Conservation (phyloP, 2,888 invertebrate genomes). For the Cephonodes hylas region DNA sequence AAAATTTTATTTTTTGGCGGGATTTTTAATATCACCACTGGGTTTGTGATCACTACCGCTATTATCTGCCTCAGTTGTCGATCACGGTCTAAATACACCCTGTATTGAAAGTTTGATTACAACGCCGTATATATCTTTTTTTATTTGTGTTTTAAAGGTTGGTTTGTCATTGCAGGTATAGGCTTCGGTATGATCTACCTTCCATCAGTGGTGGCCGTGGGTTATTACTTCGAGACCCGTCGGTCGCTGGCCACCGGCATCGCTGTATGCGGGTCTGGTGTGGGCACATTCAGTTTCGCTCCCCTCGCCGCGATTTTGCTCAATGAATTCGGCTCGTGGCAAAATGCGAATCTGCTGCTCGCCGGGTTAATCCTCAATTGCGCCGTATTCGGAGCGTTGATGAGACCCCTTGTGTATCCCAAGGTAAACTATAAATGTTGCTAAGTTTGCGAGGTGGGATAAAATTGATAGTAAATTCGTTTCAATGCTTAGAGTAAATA, state of each 20-base stretch:
- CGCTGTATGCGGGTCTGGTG: slow-evolving; percentile 97
- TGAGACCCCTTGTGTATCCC: slow-evolving; percentile 90
- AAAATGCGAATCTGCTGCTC: slow-evolving; percentile 93
- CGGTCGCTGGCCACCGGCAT: slow-evolving; percentile 96
- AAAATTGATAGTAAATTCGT: neutral
- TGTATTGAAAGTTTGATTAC: no score
- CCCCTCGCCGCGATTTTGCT: slow-evolving; percentile 92
- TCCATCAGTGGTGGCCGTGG: slow-evolving; percentile 97
- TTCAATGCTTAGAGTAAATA: neutral
- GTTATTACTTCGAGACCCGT: slow-evolving; percentile 98
- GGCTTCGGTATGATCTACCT: slow-evolving; percentile 97
- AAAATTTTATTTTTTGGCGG: no score
- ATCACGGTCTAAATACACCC: no score
- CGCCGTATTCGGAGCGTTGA: slow-evolving; percentile 92
- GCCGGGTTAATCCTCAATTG: slow-evolving; percentile 96
- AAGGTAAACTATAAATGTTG: no score
- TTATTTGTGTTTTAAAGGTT: neutral
- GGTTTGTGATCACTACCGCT: no score
- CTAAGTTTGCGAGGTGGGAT: neutral
- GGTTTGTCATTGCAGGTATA: slow-evolving; percentile 83
- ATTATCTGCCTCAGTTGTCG: no score
- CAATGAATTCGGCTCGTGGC: slow-evolving; percentile 90
- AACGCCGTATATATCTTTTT: no score
- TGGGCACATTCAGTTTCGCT: slow-evolving; percentile 96
- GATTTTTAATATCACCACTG: no score